Conservation (phyloP, 2,797 vertebrate genomes). For the Decapterus maruadsi region DNA sequence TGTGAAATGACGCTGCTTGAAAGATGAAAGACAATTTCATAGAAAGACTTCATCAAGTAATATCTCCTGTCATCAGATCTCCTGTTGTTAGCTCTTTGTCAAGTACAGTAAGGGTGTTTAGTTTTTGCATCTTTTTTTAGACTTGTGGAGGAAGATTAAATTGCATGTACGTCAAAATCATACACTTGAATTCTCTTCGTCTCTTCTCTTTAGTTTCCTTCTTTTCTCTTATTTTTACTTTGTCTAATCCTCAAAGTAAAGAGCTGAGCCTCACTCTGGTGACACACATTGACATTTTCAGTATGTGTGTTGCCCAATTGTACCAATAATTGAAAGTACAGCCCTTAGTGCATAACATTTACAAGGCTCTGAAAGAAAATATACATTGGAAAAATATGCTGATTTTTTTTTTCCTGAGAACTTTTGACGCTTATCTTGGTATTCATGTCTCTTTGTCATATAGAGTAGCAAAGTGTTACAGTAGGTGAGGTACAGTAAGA, state of each 20-base stretch:
- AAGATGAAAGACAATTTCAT: constrained; percentile 46
- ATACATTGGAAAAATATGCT: background rate
- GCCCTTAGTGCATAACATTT: background rate
- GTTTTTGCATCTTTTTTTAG: background rate
- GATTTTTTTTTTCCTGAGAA: background rate
- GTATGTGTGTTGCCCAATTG: background rate
- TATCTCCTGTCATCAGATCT: constrained; percentile 12
- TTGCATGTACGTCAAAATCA: background rate
- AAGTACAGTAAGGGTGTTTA: constrained; percentile 10
- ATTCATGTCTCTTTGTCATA: background rate
- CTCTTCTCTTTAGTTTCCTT: background rate
- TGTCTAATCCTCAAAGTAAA: constrained; percentile 3
- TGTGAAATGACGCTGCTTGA: constrained; percentile 17
- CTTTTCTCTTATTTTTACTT: background rate
- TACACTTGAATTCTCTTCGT: background rate
- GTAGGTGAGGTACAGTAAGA: background rate
- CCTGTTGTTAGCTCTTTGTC: constrained; percentile 4
- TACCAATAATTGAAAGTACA: background rate
- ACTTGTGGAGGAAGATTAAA: background rate
- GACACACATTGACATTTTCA: background rate
- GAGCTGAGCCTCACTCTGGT: background rate
- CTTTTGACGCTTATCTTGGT: background rate
- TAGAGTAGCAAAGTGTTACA: background rate
- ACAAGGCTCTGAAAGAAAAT: background rate
- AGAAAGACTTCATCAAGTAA: background rate